These are phyloP conservation scores for Diadema setosum DNA, from an alignment of 35 echinoderm and acorn worm species.

Conservation along the genomic window DNA sequence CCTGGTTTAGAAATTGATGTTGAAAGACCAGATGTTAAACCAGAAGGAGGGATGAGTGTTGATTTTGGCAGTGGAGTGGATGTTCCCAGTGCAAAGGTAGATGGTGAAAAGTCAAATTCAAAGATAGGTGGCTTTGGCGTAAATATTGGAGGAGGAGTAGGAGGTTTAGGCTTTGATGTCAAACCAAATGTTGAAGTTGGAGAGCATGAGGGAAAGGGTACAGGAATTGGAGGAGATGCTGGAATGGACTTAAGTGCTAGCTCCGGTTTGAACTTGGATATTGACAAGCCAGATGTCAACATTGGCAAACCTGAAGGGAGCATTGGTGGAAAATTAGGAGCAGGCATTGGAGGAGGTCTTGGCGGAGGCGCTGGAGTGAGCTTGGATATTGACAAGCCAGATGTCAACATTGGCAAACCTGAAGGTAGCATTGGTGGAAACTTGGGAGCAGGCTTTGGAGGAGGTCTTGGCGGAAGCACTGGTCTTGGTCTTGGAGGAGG, in stretches of 20 bases:
- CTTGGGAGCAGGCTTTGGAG: neutral
- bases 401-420: neutral
- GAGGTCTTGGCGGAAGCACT: neutral
- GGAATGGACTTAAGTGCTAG: neutral
- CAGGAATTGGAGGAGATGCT: neutral
- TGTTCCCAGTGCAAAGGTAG: too few species aligned
- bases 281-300: neutral
- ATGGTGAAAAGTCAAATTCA: too few species aligned
- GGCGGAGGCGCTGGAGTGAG: neutral
- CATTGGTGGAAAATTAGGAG: neutral
- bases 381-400: neutral
- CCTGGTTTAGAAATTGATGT: too few species aligned
- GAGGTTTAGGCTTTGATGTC: slow-evolving; percentile 25
- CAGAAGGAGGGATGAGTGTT: too few species aligned
- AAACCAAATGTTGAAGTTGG: neutral
- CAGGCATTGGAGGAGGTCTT: neutral
- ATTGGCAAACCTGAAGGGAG: neutral
- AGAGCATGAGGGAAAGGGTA: neutral
- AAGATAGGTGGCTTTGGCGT: too few species aligned
- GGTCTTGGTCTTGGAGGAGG: neutral
- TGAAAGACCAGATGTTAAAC: too few species aligned
- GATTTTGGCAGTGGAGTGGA: too few species aligned
- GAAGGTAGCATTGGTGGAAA: neutral
- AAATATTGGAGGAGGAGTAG: too few species aligned
- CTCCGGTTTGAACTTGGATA: neutral